Percentiles rank a stretch among this genome's conserved stretches.
Evolutionary conservation across 2,113 vertebrate species (phyloP).

Genomic region (Odocoileus hemionus): DNA sequence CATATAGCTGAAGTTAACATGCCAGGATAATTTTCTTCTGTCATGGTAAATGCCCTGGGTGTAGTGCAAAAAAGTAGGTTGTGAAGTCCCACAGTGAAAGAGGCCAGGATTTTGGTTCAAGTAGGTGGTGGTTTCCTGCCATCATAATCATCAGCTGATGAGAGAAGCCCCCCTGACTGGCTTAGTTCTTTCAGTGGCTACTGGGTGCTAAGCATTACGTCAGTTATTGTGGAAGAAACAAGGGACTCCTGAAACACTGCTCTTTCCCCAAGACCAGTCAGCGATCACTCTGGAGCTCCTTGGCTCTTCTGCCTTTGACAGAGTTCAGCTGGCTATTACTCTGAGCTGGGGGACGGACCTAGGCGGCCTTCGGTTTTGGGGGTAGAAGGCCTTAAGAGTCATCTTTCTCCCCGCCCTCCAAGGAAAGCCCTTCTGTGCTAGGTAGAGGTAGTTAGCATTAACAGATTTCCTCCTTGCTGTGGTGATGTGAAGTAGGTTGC

Average conservation of each 20-base stretch:
- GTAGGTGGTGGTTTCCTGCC: background rate
- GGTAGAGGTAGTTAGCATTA: background rate
- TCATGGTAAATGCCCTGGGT: background rate
- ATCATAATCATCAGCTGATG: background rate
- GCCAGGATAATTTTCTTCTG: background rate
- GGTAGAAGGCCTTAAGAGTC: background rate
- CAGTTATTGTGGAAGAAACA: background rate
- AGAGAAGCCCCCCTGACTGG: background rate
- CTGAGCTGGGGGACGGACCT: background rate
- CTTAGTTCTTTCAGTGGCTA: background rate
- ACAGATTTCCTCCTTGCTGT: background rate
- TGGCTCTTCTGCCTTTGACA: background rate
- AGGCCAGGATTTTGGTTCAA: background rate
- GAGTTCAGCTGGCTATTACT: background rate
- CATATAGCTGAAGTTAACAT: background rate
- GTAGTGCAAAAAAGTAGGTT: background rate
- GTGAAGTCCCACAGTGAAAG: background rate
- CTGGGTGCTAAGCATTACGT: background rate
- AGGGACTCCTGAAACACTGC: background rate
- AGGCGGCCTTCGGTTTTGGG: background rate
- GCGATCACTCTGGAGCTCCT: background rate
- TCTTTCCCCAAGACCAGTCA: background rate
- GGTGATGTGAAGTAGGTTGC: background rate
- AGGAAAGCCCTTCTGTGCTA: background rate
- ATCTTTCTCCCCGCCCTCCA: fast-evolving